Base-by-base conservation (phyloP, 2,797 vertebrate species). In the Rhinella marina region DNA sequence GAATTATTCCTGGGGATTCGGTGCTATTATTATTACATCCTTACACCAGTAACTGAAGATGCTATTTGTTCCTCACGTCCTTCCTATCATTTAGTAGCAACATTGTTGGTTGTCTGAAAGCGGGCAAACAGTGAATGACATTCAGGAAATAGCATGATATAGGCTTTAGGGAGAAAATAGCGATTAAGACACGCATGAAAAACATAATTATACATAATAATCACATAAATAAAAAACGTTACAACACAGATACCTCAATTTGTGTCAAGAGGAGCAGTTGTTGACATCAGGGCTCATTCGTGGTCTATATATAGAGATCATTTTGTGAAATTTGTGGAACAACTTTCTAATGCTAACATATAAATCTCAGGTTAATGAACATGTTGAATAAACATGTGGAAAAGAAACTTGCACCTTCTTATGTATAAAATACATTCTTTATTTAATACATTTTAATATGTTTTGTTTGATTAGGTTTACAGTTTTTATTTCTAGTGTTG, bases 381-480 rank as follows among this genome's bases (percentile, higher is more conserved):
- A 64, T 84, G 80, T 66, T 62, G 13, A 57, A 23, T 81, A 19
- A 50, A n/a, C 12, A 64, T 82, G 48, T 54, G 50, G n/a, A 68
- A n/a, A 54, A 62, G 23, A n/a, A 59, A 72, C 3, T 62, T 82
- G 79, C 68, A 86, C 85, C 78, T 86, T 85, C 7, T 25, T 32
- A 64, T 75, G 19, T 77, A 32, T 57, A 11, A 57, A 70, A 48
- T 14, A 76, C 61, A 54, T 79, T 59, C 25, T 62, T 62, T 89
- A 86, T 86, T 89, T 83, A 86, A 86, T 86, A 83, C 81, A 83
- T 62, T 50, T 59, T 48, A 41, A 41, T 41, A 41, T 41, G 41
- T 68, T 86, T 48, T 86, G 50, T 78, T 86, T 78, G 48, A 8
- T 85, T 52, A 76, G 19, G 52, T 19, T 80, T 72, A 41, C 29